These are phyloP conservation scores for Epinotia nisella DNA, from an alignment of 2,888 invertebrate species.

Conservation along the genomic window DNA sequence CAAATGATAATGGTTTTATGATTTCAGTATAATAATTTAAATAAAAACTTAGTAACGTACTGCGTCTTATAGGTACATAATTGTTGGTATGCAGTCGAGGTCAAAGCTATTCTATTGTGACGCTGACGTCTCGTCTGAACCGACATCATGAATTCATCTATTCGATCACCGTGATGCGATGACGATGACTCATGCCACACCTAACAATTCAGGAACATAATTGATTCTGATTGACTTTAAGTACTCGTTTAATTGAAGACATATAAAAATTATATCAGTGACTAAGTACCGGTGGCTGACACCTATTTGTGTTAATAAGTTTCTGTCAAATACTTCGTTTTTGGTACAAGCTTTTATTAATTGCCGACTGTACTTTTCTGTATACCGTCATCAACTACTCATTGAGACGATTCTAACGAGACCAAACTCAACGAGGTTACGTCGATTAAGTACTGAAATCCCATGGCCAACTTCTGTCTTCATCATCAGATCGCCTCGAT, in stretches of 20 bases:
- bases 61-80: constrained; percentile 27
- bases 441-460: too few relatives aligned
- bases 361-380: too few relatives aligned
- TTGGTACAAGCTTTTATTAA: too few relatives aligned
- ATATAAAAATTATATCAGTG: neutral
- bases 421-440: too few relatives aligned
- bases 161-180: constrained; percentile 47
- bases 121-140: constrained; percentile 50
- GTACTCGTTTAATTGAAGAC: neutral
- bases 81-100: constrained; percentile 62
- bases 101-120: constrained; percentile 77
- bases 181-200: constrained; percentile 40
- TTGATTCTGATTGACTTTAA: constrained; percentile 29
- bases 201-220: constrained; percentile 34
- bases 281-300: too few relatives aligned
- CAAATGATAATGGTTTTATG: constrained; percentile 35
- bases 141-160: constrained; percentile 54
- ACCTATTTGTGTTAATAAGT: too few relatives aligned
- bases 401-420: too few relatives aligned
- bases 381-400: too few relatives aligned
- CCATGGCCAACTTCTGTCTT: too few relatives aligned
- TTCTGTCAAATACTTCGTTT: too few relatives aligned
- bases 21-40: constrained; percentile 53
- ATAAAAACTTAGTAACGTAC: constrained; percentile 40
- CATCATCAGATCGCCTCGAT: too few relatives aligned